Base-by-base conservation (phyloP, 2,888 invertebrate genomes). In the Argyresthia albistria region DNA sequence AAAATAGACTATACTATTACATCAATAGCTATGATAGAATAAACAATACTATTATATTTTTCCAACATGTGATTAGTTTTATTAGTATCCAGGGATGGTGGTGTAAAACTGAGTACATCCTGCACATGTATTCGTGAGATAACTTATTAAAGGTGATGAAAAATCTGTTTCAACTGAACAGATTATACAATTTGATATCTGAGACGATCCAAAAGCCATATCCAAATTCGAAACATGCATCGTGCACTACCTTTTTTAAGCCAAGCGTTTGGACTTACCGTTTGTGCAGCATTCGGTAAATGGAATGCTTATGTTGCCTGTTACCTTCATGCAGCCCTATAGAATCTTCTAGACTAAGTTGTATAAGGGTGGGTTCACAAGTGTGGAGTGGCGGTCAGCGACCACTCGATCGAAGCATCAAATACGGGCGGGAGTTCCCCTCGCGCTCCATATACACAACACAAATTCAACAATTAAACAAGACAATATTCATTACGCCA, bases 391-490 rank as follows among this genome's bases (percentile, higher is more conserved):
- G 76, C 68, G 68, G 68, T 66, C 64, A 55, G 66, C 42, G 15
- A 50, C 42, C 43, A 50, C 50, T 42, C 14, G 50, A 9, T 50
- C 50, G n/a, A 42, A 43, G 43, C 36, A 14, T 72, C 76, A 80
- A 80, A 83, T 84, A 83, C 82, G 84, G 83, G 76, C 81, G 83
- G 76, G 78, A 74, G 77, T 67, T 72, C 69, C 67, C 7, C 59
- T 63, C 71, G 72, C 76, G 74, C 62, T 67, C 69, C 56, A 57
- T 47, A 37, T 78, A 80, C 84, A 84, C 83, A 82, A 87, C 86
- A 87, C 84, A 87, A 84, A 86, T 84, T 80, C 84, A 87, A 47
- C 25, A 42, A 37, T 36, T 39, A 74, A 82, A 86, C 86, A 84
- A 83, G 83, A 84, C 84, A 83, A 73, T 76, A 67, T 67, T 64